Evolutionary conservation across 1,140 invertebrate genomes (phyloP).

Genomic region (Tigriopus japonicus): DNA sequence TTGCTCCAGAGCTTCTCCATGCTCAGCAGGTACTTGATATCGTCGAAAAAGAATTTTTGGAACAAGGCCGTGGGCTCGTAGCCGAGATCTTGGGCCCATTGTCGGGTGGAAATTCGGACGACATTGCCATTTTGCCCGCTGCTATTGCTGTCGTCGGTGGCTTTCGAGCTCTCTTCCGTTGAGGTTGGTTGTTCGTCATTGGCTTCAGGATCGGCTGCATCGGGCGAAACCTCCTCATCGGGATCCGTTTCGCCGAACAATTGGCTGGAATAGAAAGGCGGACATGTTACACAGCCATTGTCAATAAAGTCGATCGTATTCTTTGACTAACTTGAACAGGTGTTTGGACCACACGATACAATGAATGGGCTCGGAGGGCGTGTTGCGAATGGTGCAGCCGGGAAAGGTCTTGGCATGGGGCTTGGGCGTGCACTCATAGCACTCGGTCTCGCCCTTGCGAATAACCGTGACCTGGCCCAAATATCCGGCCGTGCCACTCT

Average conservation of each 20-base stretch:
- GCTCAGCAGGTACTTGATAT: constrained; percentile 80
- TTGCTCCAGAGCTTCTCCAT: constrained; percentile 92
- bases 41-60: constrained; percentile 78
- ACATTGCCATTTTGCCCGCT: constrained; percentile 45
- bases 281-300: too few species aligned
- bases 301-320: too few species aligned
- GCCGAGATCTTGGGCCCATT: constrained; percentile 61
- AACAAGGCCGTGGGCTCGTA: constrained; percentile 67
- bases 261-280: constrained; percentile 32
- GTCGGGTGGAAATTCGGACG: constrained; percentile 59
- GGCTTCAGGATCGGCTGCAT: constrained; percentile 73
- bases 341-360: constrained; percentile 99
- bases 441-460: constrained; percentile 56
- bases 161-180: too few species aligned
- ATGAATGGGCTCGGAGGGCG: constrained; percentile 96
- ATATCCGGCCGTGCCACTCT: constrained; percentile 93
- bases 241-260: constrained; percentile 88
- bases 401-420: constrained; percentile 79
- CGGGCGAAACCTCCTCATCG: constrained; percentile 95
- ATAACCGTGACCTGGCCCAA: constrained; percentile 57
- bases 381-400: constrained; percentile 96
- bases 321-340: constrained; percentile 60
- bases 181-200: too few species aligned
- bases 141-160: constrained; percentile 16
- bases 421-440: constrained; percentile 91